Evolutionary conservation across 1,140 invertebrate species (phyloP).

Genomic region (Meloidogyne floridensis): DNA sequence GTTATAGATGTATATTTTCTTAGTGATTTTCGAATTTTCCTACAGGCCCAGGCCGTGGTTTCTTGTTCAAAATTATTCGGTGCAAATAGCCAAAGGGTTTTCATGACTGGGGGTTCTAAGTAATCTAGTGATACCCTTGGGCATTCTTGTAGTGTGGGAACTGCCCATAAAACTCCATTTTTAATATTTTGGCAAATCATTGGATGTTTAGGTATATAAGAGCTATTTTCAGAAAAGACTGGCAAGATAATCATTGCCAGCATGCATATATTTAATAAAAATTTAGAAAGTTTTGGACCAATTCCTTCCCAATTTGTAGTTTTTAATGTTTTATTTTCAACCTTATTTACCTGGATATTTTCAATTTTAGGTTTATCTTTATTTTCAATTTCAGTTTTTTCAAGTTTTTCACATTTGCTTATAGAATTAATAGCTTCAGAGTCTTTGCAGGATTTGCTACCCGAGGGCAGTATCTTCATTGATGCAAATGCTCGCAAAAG

Average conservation of each 20-base stretch:
- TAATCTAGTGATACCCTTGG: not conserved
- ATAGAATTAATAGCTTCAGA: constrained; percentile 1
- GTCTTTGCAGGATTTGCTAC: not conserved
- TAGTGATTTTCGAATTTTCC: constrained; percentile 7
- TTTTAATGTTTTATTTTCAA: not conserved
- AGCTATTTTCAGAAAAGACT: not conserved
- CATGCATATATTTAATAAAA: not conserved
- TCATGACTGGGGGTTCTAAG: not conserved
- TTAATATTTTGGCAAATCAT: constrained; percentile 15
- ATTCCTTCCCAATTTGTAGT: constrained; percentile 19
- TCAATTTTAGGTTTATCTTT: not conserved
- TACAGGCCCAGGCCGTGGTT: not conserved
- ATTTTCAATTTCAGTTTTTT: not conserved
- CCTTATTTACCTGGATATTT: not conserved
- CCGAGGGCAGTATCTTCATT: not conserved
- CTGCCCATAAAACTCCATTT: not conserved
- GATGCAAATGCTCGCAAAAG: not conserved
- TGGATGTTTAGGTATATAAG: not conserved
- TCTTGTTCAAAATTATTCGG: constrained; percentile 15
- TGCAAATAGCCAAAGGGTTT: not conserved
- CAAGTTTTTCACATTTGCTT: not conserved
- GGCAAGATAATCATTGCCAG: not conserved
- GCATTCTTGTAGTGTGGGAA: not conserved
- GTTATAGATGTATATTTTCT: not conserved
- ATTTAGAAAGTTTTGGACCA: not conserved